Base-by-base conservation (phyloP, 1,140 invertebrate genomes). In the Drosophila carrolli region DNA sequence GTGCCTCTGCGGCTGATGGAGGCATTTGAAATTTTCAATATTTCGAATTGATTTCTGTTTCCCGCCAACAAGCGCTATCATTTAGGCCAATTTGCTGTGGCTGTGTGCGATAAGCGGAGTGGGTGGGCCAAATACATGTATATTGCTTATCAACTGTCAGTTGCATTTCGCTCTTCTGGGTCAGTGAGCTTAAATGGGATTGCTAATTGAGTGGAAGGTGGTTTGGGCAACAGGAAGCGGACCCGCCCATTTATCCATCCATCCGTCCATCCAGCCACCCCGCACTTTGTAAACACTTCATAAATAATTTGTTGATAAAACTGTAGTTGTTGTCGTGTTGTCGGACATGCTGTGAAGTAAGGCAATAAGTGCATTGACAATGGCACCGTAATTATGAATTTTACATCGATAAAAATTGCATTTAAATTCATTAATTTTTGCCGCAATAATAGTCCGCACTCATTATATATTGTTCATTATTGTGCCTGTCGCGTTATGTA, bases 381-480 rank as follows among this genome's bases (percentile, higher is more conserved):
- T 88, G 75, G 56, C 63, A 54, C 71, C 75, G 86, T 80, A 89
- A 83, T 89, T 89, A 88, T 89, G 83, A 60, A 86, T 70, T 88
- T 79, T 73, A 86, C 83, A 86, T 83, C 82, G 71, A 83, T 88
- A 77, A 88, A 86, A 86, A 65, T 68, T 54, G 57, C 72, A 89
- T 83, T 88, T 80, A 88, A 88, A 88, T 77, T 66, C 76, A 65
- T 76, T 75, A 76, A 80, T 65, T 86, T 81, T 86, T 66, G 81
- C 81, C 75, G 50, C 47, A 59, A 75, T 57, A 75, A 83, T 80
- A 83, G 78, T 71, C 68, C 48, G 63, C 75, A 62, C 59, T 62
- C 54, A 82, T 88, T 86, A 60, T 75, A 82, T 73, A 88, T 88
- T 75, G 78, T 61, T 55, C 75, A 82, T 86, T 82, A 88, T 82